Evolutionary conservation across 2,888 invertebrate genomes (phyloP).

Genomic region (Amphimallon solstitiale): DNA sequence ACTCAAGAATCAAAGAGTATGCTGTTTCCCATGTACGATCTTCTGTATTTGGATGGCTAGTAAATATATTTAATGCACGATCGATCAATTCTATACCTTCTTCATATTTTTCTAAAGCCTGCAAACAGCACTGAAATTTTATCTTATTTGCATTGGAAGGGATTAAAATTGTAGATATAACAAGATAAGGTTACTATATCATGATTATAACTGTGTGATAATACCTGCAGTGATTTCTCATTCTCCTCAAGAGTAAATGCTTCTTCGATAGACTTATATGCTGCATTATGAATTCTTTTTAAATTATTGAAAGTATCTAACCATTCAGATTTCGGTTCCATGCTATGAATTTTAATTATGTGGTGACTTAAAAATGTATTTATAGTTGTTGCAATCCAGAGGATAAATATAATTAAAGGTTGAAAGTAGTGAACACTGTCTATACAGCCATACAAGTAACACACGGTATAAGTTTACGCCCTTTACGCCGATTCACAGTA

Average conservation of each 20-base stretch:
- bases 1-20: slow-evolving; percentile 69
- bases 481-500: too few relatives aligned
- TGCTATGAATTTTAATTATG: too few relatives aligned
- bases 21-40: slow-evolving; percentile 67
- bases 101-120: slow-evolving; percentile 70
- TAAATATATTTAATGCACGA: slow-evolving; percentile 66
- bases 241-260: slow-evolving; percentile 69
- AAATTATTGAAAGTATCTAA: slow-evolving; percentile 62
- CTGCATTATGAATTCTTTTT: slow-evolving; percentile 64
- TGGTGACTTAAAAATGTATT: too few relatives aligned
- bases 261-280: slow-evolving; percentile 64
- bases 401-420: too few relatives aligned
- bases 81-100: slow-evolving; percentile 70
- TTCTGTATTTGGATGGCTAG: slow-evolving; percentile 66
- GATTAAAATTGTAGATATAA: not conserved
- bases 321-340: slow-evolving; percentile 54
- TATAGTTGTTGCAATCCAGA: too few relatives aligned
- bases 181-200: not conserved
- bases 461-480: too few relatives aligned
- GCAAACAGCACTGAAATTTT: too few relatives aligned
- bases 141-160: slow-evolving; percentile 12
- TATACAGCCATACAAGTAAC: too few relatives aligned
- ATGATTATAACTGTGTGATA: not conserved
- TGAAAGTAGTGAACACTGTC: too few relatives aligned
- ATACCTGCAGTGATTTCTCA: slow-evolving; percentile 62